Base-by-base conservation (phyloP, 2,113 vertebrate genomes). In the Leptosomus discolor region DNA sequence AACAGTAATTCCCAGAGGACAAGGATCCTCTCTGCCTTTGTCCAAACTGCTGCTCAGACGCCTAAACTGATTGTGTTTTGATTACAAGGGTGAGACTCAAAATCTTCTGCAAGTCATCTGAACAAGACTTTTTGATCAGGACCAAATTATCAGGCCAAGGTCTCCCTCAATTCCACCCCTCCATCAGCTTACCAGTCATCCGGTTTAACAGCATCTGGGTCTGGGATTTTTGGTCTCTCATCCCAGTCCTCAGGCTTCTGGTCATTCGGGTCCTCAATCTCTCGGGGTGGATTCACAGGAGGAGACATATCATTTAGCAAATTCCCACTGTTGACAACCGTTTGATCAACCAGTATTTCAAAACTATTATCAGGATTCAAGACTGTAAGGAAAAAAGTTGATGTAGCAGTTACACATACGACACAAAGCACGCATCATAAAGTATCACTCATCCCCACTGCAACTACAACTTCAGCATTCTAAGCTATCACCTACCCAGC, bases 211-310 rank as follows among this genome's bases (percentile, higher is more conserved):
- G 99, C 99, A 87, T 99, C 98, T 1, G 99, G 99, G 96, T 99
- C 99, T 94, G 99, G 98, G 88, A 99, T 99, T 98, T 99, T 99
- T 45, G 99, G 98, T 88, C 99, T 99, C 97, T 99, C 99, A 88
- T 99, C 99, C 99, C 99, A 99, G 95, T 99, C 99, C 78, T 99
- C 99, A 2, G 99, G 99, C 53, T 99, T 99, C 77, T 98, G 98
- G 97, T 99, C 99, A 61, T 99, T 99, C 0, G 99, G 99, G 90
- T 99, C 99, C 90, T 99, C 99, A 51, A 99, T 99, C 98, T 99
- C 99, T 32, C 98, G 98, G 2, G 98, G 88, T 30, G 99, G 99
- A 96, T 99, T 99, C 50, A 99, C 98, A 14, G 99, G 85, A 15
- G 99, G 99, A 57, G 98, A 99, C 98, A 99, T 96, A 92, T 99